A percentile compares a stretch with the other conserved stretches of the same genome.
These are phyloP conservation scores for Dugesia japonica DNA, from an alignment of 2,888 invertebrate species.

Conservation along the genomic window DNA sequence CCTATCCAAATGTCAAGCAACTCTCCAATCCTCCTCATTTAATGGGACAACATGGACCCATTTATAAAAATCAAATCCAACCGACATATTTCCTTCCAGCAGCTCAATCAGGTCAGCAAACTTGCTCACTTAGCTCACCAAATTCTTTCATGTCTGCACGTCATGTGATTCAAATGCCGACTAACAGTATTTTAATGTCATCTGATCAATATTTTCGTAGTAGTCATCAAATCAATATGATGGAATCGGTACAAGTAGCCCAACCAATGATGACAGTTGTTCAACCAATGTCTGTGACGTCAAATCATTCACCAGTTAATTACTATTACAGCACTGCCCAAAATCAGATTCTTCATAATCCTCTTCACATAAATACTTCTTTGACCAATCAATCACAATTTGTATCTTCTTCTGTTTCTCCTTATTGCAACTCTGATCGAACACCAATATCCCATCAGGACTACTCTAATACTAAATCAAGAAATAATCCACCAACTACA, in stretches of 20 bases:
- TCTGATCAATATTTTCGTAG: background rate
- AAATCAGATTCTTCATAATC: conserved; percentile 3
- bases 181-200: background rate
- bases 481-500: background rate
- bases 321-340: background rate
- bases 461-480: background rate
- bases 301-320: background rate
- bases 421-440: background rate
- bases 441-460: background rate
- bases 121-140: background rate
- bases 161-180: conserved; percentile 1
- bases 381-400: conserved; percentile 7
- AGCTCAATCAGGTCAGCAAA: background rate
- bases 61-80: background rate
- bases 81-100: background rate
- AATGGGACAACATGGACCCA: background rate
- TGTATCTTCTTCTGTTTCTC: background rate
- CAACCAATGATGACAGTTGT: conserved; percentile 1
- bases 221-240: conserved; percentile 7
- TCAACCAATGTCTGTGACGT: background rate
- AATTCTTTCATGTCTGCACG: background rate
- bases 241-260: background rate
- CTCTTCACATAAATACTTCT: background rate
- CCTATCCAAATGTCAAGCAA: conserved; percentile 1
- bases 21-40: background rate